A percentile compares a stretch with the other conserved stretches of the same genome.
Evolutionary conservation across 2,113 vertebrate species (phyloP).

Genomic region (Paedocypris sp.): DNA sequence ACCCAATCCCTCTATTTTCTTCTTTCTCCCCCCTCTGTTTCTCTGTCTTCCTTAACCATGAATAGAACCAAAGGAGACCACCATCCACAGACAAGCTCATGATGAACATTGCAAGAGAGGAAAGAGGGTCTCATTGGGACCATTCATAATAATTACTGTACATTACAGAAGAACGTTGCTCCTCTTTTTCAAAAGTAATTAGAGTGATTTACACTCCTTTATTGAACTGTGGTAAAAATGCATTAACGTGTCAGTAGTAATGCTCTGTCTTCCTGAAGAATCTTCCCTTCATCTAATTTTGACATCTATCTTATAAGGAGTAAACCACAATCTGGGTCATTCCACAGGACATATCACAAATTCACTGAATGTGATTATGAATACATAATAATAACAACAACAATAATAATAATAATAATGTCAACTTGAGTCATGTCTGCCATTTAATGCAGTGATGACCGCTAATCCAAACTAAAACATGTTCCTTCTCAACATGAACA

Average conservation of each 20-base stretch:
- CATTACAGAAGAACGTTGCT: background rate
- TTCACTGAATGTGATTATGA: background rate
- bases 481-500: no score
- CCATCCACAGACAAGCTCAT: background rate
- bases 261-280: background rate
- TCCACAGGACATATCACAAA: background rate
- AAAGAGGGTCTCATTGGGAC: background rate
- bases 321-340: background rate
- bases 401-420: no score
- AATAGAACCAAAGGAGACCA: background rate
- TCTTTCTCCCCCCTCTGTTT: slow-evolving; percentile 43
- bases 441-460: background rate
- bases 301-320: background rate
- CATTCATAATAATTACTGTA: slow-evolving; percentile 40
- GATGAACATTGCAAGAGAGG: background rate
- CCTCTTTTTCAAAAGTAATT: slow-evolving; percentile 2
- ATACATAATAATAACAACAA: no score
- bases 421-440: background rate
- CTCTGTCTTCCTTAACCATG: background rate
- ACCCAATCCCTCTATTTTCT: no score
- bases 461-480: no score
- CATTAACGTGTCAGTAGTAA: background rate
- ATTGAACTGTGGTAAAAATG: background rate
- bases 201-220: background rate
- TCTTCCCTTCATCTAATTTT: background rate